Conservation (phyloP, 2,797 vertebrate genomes). For the Potorous gilbertii region DNA sequence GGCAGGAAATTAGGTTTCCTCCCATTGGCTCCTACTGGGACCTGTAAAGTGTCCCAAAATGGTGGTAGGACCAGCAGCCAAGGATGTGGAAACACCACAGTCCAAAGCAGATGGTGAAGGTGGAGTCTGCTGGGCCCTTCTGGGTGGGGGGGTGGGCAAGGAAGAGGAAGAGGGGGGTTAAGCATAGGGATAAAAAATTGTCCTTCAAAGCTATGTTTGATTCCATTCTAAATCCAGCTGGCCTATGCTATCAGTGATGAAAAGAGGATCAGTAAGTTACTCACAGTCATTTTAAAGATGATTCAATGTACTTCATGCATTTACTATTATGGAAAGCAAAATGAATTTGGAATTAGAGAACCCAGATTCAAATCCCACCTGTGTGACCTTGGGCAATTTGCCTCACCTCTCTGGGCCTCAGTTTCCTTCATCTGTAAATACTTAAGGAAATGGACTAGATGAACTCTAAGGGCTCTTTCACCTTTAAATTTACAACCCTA, state of each 20-base stretch:
- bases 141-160: neutral
- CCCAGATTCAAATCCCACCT: neutral
- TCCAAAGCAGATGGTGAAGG: neutral
- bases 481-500: neutral
- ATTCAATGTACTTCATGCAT: neutral
- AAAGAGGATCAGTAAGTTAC: neutral
- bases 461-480: neutral
- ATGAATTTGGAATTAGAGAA: neutral
- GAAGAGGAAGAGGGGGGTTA: neutral
- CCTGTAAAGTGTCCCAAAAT: constrained; percentile 50
- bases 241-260: neutral
- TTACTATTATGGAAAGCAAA: neutral
- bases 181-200: neutral
- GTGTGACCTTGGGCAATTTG: neutral
- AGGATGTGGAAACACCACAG: constrained; percentile 36
- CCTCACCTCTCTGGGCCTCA: neutral
- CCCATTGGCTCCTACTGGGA: constrained; percentile 66
- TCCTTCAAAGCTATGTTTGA: neutral
- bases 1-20: constrained; percentile 71
- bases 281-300: neutral
- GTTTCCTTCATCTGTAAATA: neutral
- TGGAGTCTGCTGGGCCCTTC: neutral
- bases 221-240: neutral
- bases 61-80: constrained; percentile 28
- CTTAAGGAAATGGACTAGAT: neutral